A percentile compares a stretch with the other conserved stretches of the same genome.
These are phyloP conservation scores for Eledona agricola DNA, from an alignment of 2,888 invertebrate species.

Conservation along the genomic window DNA sequence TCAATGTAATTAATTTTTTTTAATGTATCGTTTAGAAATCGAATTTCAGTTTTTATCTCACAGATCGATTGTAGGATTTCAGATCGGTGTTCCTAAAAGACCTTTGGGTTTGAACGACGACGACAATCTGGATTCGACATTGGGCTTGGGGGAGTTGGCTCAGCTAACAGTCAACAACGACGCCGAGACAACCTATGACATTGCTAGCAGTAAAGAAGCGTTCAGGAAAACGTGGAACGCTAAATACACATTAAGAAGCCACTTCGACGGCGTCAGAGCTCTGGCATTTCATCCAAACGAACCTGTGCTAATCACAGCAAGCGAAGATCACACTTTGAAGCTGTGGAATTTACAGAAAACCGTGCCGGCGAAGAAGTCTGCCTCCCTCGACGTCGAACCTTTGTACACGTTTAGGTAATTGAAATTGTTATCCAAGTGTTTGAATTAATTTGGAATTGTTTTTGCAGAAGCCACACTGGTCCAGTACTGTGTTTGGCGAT, in stretches of 20 bases:
- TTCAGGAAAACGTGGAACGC: conserved; percentile 96
- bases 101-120: conserved; percentile 58
- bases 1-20: too few species aligned
- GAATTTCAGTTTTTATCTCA: too few species aligned
- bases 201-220: conserved; percentile 85
- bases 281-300: conserved; percentile 95
- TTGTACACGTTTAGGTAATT: conserved; percentile 86
- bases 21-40: too few species aligned
- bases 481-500: conserved; percentile 95
- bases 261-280: conserved; percentile 92
- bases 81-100: conserved; percentile 51
- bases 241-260: conserved; percentile 94
- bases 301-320: conserved; percentile 95
- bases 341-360: conserved; percentile 99
- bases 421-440: too few species aligned
- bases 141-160: conserved; percentile 87
- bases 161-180: conserved; percentile 97
- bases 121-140: conserved; percentile 57
- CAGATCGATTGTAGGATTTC: conserved; percentile 43
- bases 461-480: conserved; percentile 84
- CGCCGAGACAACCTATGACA: conserved; percentile 90
- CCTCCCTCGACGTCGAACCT: conserved; percentile 97
- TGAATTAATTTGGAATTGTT: background rate
- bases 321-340: conserved; percentile 98
- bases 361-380: conserved; percentile 95